Evolutionary conservation across 2,113 vertebrate genomes (phyloP), one percentile per base, ranked within the genome.

Genomic region (Aleadryas rufinucha): DNA sequence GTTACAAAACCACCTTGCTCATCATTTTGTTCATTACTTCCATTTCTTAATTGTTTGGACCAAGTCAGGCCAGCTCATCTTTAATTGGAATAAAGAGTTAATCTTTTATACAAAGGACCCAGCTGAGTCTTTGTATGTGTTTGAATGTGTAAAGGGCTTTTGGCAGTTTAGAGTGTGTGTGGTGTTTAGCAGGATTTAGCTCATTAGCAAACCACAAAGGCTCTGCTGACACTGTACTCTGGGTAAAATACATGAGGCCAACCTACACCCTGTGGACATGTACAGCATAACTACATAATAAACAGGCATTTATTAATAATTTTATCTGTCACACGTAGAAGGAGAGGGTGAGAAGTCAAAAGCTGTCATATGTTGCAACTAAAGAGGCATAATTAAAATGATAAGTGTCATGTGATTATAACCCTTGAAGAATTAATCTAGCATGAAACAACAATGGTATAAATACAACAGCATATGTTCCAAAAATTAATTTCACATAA

Each of bases 231-330:
- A 97, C 91, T 91, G 96, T 96, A 96, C 93, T 87, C 87, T 33
- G 95, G 87, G 87, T 95, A 97, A 98, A 97, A 97, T 97, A 97
- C 97, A 97, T 69, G 93, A 97, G 97, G 97, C 95, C 77, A 95
- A 24, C 82, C 88, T 71, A n/a, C 94, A 97, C 98, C 97, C 97
- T 80, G 85, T 97, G 97, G 98, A 97, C 97, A 97, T 91, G 96
- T 96, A 97, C 95, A 97, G 97, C 96, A 97, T 96, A 97, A 95
- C 97, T 97, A 97, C 97, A 97, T 97, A 98, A 98, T 97, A 97
- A 98, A 98, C 97, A 98, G 97, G 97, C 98, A 97, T 97, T 98
- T 98, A 98, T 98, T 98, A 98, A 98, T 97, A 98, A 98, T 98
- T 98, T 98, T 97, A 95, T 97, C 97, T 97, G 97, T 98, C 97